A percentile compares a stretch with the other conserved stretches of the same genome.
Conservation (phyloP, 1,140 invertebrate species). For the Spodoptera litura region DNA sequence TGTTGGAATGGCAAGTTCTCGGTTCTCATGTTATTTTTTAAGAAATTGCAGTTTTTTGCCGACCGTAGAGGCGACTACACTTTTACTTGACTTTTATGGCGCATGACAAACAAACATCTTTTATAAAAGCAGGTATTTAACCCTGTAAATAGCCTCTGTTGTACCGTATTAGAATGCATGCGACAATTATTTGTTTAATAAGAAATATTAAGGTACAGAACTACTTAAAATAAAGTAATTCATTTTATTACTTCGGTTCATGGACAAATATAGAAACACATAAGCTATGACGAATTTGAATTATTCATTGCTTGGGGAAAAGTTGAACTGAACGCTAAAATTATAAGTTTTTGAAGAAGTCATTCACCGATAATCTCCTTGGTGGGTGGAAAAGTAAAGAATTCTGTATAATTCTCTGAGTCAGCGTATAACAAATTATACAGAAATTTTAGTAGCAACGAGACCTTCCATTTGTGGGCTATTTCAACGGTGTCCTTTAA, state of each 20-base stretch:
- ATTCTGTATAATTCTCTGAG: not conserved
- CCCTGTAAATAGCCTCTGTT: constrained; percentile 3
- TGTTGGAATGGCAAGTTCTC: not conserved
- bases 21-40: not conserved
- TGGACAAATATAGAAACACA: too few relatives aligned
- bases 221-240: too few relatives aligned
- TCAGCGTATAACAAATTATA: not conserved
- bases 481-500: constrained; percentile 11
- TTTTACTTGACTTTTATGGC: constrained; percentile 35
- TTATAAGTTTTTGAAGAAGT: not conserved
- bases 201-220: constrained; percentile 8
- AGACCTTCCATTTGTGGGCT: not conserved
- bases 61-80: constrained; percentile 8
- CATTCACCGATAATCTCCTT: not conserved
- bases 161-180: not conserved
- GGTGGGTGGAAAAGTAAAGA: not conserved
- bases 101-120: constrained; percentile 37
- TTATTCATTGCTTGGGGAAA: too few relatives aligned
- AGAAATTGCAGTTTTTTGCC: not conserved
- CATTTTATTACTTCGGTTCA: too few relatives aligned
- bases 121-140: constrained; percentile 33
- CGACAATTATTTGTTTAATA: not conserved
- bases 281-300: too few relatives aligned
- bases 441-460: constrained; percentile 2
- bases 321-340: too few relatives aligned